Evolutionary conservation across 1,140 invertebrate species (phyloP).

Genomic region (Meloidogyne chitwoodi): DNA sequence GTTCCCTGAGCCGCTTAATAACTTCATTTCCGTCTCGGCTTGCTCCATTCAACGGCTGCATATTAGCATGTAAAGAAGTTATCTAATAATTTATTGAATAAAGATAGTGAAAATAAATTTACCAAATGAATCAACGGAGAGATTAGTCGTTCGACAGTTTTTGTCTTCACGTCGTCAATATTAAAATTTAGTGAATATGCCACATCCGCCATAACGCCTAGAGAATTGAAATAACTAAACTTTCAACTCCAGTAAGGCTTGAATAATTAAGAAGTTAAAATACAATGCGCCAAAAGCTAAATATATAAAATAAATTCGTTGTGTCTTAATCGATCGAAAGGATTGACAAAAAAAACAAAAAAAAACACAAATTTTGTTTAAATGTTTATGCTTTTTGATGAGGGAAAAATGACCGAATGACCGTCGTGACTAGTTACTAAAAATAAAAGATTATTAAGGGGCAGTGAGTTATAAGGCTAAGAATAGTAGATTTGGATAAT

Average conservation of each 20-base stretch:
- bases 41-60: slow-evolving; percentile 7
- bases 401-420: not conserved
- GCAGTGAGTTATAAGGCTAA: not conserved
- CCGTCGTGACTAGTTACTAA: not conserved
- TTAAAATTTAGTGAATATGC: slow-evolving; percentile 23
- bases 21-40: slow-evolving; percentile 18
- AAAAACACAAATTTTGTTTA: not conserved
- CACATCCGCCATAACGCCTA: not conserved
- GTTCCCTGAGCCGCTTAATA: slow-evolving; percentile 3
- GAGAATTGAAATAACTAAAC: not conserved
- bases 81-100: slow-evolving; percentile 26
- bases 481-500: not conserved
- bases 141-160: slow-evolving; percentile 30
- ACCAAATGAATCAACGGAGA: slow-evolving; percentile 29
- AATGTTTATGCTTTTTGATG: not conserved
- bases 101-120: slow-evolving; percentile 1
- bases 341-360: not conserved
- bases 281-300: no score
- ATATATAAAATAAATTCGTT: no score
- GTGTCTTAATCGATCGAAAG: no score
- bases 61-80: slow-evolving; percentile 27
- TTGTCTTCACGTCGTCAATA: slow-evolving; percentile 34
- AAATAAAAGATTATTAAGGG: slow-evolving; percentile 1
- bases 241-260: not conserved
- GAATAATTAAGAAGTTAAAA: not conserved